Evolutionary conservation across 2,888 invertebrate species (phyloP), one percentile per base, ranked within the genome.

Genomic region (Shargacucullia verbasci): DNA sequence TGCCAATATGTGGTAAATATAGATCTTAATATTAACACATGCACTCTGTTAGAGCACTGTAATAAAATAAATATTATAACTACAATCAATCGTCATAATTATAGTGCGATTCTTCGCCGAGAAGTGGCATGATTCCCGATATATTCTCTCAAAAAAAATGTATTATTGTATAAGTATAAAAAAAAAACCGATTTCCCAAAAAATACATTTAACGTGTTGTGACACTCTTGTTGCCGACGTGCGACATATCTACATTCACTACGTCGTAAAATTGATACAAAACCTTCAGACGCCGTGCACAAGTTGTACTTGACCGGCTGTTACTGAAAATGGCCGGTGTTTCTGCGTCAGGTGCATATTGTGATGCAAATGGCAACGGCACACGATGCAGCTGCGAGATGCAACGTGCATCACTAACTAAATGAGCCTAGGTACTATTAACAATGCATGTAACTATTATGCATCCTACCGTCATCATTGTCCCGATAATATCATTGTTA

Each of bases 361-460:
- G 60, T 74, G 31, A 77, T 74, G 63, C 55, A 60, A 70, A 77
- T 70, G 27, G 33, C 54, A 52, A 41, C 62, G 47, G 45, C 55
- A 14, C 13, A 34, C 25, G 25, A 57, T 41, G 43, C 62, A 65
- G 68, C 68, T 75, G 71, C 50, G 7, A 3, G 48, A 57, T 54
- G 41, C 40, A 35, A 44, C 14, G 50, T 39, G 49, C 71, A 63
- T 68, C 44, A 68, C 46, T 54, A 57, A 50, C 40, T 35, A 41
- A 41, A 56, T 49, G 54, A 34, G 47, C 43, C 6, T 44, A 41
- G n/a, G 25, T 46, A 40, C 45, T 35, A 47, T 46, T 37, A 33
- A 29, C 35, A 41, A 39, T 47, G 31, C n/a, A n/a, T n/a, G n/a
- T n/a, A n/a, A n/a, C n/a, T 38, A 41, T 71, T 55, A 52, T 53